Conservation (phyloP, 2,797 vertebrate species). For the Girardinus metallicus region DNA sequence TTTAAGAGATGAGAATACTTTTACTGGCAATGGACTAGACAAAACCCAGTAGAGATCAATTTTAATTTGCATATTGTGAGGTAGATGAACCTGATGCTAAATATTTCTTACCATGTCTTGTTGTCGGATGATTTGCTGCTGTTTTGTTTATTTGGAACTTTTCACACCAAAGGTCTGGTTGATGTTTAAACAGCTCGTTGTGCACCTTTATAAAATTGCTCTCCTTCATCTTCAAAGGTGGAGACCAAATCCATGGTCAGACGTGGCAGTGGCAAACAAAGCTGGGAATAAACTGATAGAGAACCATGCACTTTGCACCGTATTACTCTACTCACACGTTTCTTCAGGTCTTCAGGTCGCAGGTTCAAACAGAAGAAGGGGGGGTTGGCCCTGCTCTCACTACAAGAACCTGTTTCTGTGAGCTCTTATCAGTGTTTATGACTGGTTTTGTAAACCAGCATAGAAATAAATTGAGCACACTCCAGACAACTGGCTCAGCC, state of each 20-base stretch:
- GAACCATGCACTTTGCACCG: conserved; percentile 72
- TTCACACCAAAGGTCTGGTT: conserved; percentile 80
- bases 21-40: neutral
- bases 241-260: conserved; percentile 46
- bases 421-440: conserved; percentile 76
- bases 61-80: neutral
- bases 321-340: conserved; percentile 16
- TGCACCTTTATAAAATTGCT: conserved; percentile 79
- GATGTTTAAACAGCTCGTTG: conserved; percentile 81
- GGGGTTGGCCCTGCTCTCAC: conserved; percentile 48
- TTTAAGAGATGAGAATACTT: neutral
- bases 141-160: conserved; percentile 24
- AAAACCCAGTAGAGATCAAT: neutral
- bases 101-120: neutral
- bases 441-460: conserved; percentile 71
- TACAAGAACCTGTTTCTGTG: conserved; percentile 52
- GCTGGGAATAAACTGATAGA: conserved; percentile 77
- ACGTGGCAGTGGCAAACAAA: conserved; percentile 73
- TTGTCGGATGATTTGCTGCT: conserved; percentile 21
- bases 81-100: neutral
- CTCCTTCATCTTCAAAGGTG: conserved; percentile 86
- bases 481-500: conserved; percentile 36
- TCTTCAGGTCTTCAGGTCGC: conserved; percentile 36
- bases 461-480: conserved; percentile 42
- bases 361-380: conserved; percentile 70